Base-by-base conservation (phyloP, 1,140 invertebrate genomes). In the Bombus pyrosoma region DNA sequence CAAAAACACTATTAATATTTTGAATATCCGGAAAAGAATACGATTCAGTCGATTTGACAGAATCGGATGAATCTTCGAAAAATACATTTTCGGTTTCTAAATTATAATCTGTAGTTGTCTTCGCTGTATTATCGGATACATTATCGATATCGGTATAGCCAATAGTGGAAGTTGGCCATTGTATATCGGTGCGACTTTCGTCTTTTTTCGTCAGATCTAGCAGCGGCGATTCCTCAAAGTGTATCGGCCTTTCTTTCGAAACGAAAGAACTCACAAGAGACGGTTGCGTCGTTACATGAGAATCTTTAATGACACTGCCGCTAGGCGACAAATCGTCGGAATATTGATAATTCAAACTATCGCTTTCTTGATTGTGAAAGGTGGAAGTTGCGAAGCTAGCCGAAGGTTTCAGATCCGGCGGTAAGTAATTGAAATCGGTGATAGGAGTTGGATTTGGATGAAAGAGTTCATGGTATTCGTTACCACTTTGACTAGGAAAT, bases 151-250 rank as follows among this genome's bases (percentile, higher is more conserved):
- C n/a, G 25, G 12, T 75, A 34, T 57, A 71, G 1, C 43, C 22
- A 15, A 39, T 12, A 34, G 78, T 85, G 8, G 77, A n/a, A 18
- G 83, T 25, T 66, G 78, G 41, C 79, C 81, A 73, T 39, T 76
- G 72, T 18, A 34, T 32, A 6, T 85, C 66, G 3, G 69, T 69
- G 25, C 32, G 76, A 81, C 62, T 81, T n/a, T 90, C 86, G 28
- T 25, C 69, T 6, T 77, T 85, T 5, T 77, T 28, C 25, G 90
- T 83, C 5, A 91, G 41, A 80, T 91, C 90, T 25, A 88, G 12
- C 43, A 90, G 39, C 34, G 81, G 89, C 34, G 90, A 90, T 68
- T 90, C 25, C 39, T 90, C 90, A 10, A 86, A 83, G 41, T 88
- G 66, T 72, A 90, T 86, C 39, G 77, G 9, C 9, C 75, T 47